phyloP scores from a whole-genome alignment of 37 sponge, comb jelly and placozoan genomes.

The Tethya wilhelma region DNA sequence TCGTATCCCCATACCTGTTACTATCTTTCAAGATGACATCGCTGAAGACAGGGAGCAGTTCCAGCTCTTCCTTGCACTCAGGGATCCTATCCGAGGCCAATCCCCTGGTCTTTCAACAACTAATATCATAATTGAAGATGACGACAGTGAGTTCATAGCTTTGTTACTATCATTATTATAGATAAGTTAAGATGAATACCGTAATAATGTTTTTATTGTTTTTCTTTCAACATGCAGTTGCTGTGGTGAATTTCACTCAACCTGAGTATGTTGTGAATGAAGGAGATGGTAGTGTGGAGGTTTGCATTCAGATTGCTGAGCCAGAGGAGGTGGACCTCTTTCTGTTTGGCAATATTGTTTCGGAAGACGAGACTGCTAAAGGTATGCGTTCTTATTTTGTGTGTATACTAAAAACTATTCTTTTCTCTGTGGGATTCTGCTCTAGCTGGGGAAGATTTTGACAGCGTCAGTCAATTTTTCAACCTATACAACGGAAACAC shows the following conservation, averaged over 20 bases:
- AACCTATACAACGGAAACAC: not conserved
- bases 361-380: not conserved
- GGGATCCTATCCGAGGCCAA: not conserved
- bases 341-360: not conserved
- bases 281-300: not conserved
- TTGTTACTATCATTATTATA: not conserved
- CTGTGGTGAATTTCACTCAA: not conserved
- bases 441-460: not conserved
- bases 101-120: not conserved
- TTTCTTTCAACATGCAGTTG: not conserved
- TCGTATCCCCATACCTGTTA: not conserved
- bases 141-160: constrained; percentile 1
- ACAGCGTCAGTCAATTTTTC: not conserved
- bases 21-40: not conserved
- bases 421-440: too few species aligned
- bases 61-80: not conserved
- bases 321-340: not conserved
- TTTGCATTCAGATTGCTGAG: not conserved
- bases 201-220: not conserved
- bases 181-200: not conserved
- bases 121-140: not conserved
- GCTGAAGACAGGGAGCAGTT: constrained; percentile 5
- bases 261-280: not conserved
- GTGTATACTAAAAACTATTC: too few species aligned
- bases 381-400: not conserved